Percentiles rank a stretch among this genome's conserved stretches.
These are phyloP conservation scores for Onychomys leucogaster DNA, from an alignment of 2,797 vertebrate genomes.

Conservation along the genomic window DNA sequence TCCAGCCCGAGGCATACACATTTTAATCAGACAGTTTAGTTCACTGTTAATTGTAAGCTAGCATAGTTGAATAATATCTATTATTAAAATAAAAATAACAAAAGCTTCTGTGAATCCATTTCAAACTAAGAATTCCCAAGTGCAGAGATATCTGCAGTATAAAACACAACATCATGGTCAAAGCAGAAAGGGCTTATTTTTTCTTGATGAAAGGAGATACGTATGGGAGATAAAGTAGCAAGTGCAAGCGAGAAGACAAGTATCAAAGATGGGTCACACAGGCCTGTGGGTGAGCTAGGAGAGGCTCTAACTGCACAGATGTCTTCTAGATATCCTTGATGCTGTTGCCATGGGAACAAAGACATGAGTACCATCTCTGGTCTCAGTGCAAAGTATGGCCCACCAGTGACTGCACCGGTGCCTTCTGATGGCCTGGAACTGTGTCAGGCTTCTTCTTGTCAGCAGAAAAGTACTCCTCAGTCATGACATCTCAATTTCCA, in stretches of 20 bases:
- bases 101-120: slow-evolving; percentile 33
- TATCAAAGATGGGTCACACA: neutral
- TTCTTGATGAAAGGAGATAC: neutral
- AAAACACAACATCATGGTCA: neutral
- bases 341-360: neutral
- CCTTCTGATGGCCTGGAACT: neutral
- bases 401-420: neutral
- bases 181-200: neutral
- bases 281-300: rapidly evolving
- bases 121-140: neutral
- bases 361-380: rapidly evolving
- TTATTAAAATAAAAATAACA: neutral
- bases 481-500: neutral
- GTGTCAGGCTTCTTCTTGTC: neutral
- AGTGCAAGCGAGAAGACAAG: neutral
- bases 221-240: neutral
- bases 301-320: too few relatives aligned
- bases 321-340: neutral
- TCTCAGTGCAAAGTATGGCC: neutral
- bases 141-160: neutral
- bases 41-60: neutral
- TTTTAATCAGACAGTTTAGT: neutral
- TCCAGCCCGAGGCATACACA: too few relatives aligned
- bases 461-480: neutral
- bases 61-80: neutral